Evolutionary conservation across 1,140 invertebrate genomes (phyloP).

Genomic region (Trachelipus rathkii): DNA sequence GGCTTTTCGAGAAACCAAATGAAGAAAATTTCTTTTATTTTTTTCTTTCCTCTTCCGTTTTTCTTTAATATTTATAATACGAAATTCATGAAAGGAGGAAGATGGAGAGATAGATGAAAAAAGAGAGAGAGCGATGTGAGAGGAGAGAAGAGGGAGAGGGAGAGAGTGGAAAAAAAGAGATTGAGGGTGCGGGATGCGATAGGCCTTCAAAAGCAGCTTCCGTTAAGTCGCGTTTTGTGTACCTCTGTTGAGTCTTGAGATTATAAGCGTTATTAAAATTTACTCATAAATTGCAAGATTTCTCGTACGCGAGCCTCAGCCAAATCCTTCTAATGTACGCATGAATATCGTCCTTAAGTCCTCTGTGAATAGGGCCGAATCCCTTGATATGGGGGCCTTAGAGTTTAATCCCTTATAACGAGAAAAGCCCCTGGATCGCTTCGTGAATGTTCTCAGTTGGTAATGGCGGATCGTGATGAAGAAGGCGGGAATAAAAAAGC

Average conservation of each 20-base stretch:
- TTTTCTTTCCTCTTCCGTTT: background rate
- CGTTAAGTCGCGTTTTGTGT: constrained; percentile 9
- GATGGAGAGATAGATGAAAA: background rate
- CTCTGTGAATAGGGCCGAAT: constrained; percentile 4
- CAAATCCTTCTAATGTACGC: constrained; percentile 4
- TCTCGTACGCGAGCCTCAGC: constrained; percentile 4
- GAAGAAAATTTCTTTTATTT: background rate
- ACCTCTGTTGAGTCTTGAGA: constrained; percentile 11
- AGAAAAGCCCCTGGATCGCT: constrained; percentile 8
- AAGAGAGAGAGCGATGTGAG: background rate
- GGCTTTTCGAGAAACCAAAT: background rate
- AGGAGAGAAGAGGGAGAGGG: background rate
- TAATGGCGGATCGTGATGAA: constrained; percentile 8
- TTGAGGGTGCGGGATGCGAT: background rate
- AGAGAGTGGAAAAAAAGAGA: background rate
- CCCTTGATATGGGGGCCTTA: constrained; percentile 10
- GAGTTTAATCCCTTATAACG: constrained; percentile 12
- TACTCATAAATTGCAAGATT: constrained; percentile 13
- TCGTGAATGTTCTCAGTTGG: constrained; percentile 6
- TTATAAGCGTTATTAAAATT: constrained; percentile 14
- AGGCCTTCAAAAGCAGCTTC: background rate
- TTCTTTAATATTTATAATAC: background rate
- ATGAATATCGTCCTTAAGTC: constrained; percentile 12
- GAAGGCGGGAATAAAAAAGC: constrained; percentile 1
- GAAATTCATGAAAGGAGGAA: background rate